A percentile compares a stretch with the other conserved stretches of the same genome.
Evolutionary conservation across 2,113 vertebrate species (phyloP).

Genomic region (Rhipidura dahli): DNA sequence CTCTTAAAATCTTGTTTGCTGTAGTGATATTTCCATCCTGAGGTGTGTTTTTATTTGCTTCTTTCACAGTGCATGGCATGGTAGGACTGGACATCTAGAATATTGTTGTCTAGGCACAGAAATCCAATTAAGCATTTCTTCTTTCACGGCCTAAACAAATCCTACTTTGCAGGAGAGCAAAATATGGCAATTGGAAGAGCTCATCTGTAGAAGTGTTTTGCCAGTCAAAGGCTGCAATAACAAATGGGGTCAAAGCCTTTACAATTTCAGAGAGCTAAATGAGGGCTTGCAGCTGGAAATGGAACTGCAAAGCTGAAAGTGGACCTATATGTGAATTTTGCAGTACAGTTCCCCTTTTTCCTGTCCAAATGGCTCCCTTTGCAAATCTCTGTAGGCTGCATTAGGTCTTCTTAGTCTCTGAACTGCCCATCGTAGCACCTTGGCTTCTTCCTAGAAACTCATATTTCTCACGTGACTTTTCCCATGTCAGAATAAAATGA

Average conservation of each 20-base stretch:
- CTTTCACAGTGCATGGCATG: background rate
- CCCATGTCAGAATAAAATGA: background rate
- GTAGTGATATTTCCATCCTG: background rate
- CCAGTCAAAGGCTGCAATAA: background rate
- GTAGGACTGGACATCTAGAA: background rate
- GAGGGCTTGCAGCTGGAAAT: background rate
- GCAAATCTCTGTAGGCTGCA: background rate
- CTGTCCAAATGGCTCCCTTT: background rate
- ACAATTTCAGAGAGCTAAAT: background rate
- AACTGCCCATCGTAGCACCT: background rate
- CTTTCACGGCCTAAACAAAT: background rate
- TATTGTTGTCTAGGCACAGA: background rate
- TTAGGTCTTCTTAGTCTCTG: background rate
- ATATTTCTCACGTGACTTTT: background rate
- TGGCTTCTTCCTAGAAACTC: background rate
- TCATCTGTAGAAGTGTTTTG: conserved; percentile 20
- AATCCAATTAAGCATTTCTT: background rate
- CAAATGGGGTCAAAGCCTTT: background rate
- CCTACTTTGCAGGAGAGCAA: background rate
- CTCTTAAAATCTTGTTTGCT: background rate
- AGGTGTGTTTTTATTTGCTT: background rate
- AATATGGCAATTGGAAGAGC: background rate
- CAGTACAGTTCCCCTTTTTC: background rate
- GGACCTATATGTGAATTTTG: background rate
- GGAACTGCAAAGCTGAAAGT: background rate